Conservation (phyloP, 2,888 invertebrate genomes). For the Synanthedon vespiformis region DNA sequence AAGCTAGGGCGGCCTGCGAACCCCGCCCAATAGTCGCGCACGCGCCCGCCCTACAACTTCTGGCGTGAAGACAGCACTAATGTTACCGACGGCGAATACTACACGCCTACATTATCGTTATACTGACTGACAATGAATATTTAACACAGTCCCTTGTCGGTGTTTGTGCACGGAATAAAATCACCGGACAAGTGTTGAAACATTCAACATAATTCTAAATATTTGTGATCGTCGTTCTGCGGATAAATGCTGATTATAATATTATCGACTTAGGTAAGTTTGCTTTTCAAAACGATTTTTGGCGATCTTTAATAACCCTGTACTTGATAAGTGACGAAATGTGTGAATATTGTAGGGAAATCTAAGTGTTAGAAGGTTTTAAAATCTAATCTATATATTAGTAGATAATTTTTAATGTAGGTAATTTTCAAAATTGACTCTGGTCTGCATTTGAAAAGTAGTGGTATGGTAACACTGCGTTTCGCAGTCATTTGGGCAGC, state of each 20-base stretch:
- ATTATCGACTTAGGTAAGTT: not conserved
- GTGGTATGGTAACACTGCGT: too few relatives aligned
- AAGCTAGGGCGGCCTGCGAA: constrained; percentile 31
- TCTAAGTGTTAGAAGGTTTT: too few relatives aligned
- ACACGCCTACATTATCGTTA: constrained; percentile 69
- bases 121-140: constrained; percentile 54
- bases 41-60: constrained; percentile 36
- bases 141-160: constrained; percentile 41
- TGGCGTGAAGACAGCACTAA: constrained; percentile 17
- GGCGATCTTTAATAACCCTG: too few relatives aligned
- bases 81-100: constrained; percentile 36
- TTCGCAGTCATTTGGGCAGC: too few relatives aligned
- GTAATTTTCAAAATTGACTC: too few relatives aligned
- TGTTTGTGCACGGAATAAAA: constrained; percentile 25
- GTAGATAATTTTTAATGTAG: too few relatives aligned
- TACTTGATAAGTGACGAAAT: too few relatives aligned
- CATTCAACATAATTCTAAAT: not conserved
- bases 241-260: not conserved
- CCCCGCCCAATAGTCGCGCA: constrained; percentile 55
- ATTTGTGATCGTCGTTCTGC: not conserved
- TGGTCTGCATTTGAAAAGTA: too few relatives aligned
- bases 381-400: too few relatives aligned
- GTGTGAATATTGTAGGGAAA: too few relatives aligned
- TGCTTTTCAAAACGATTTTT: too few relatives aligned
- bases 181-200: not conserved